Evolutionary conservation across 2,797 vertebrate species (phyloP).

Genomic region (Acanthurus tractus): DNA sequence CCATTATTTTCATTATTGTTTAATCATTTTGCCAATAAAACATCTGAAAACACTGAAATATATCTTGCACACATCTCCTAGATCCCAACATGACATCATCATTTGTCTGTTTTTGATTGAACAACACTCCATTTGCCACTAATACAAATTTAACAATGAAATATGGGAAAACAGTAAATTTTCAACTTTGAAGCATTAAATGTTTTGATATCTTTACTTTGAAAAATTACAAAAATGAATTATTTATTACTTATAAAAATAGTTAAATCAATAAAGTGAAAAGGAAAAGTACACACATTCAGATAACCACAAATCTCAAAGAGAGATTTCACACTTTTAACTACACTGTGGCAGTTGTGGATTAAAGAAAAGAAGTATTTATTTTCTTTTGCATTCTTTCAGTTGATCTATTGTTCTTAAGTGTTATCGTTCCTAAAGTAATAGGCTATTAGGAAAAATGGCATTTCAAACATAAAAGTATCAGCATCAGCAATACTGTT

Average conservation of each 20-base stretch:
- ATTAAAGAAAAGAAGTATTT: constrained; percentile 1
- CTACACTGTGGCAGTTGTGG: background rate
- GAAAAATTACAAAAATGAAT: background rate
- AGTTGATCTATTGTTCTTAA: background rate
- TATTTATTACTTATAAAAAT: background rate
- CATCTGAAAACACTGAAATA: background rate
- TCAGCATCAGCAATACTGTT: constrained; percentile 6
- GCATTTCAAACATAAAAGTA: background rate
- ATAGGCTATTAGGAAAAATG: background rate
- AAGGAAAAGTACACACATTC: background rate
- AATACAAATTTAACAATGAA: too few species aligned
- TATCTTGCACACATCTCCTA: background rate
- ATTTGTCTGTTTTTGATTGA: too few species aligned
- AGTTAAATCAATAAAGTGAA: background rate
- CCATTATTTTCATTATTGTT: background rate
- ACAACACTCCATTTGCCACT: too few species aligned
- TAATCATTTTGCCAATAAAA: background rate
- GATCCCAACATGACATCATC: background rate
- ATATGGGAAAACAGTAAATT: too few species aligned
- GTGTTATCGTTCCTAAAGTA: background rate
- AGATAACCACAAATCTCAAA: background rate
- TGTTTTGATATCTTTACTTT: background rate
- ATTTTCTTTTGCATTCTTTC: constrained; percentile 11
- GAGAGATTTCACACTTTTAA: background rate
- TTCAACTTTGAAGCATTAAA: too few species aligned